Evolutionary conservation across 2,113 vertebrate genomes (phyloP).

Genomic region (Menidia beryllina): DNA sequence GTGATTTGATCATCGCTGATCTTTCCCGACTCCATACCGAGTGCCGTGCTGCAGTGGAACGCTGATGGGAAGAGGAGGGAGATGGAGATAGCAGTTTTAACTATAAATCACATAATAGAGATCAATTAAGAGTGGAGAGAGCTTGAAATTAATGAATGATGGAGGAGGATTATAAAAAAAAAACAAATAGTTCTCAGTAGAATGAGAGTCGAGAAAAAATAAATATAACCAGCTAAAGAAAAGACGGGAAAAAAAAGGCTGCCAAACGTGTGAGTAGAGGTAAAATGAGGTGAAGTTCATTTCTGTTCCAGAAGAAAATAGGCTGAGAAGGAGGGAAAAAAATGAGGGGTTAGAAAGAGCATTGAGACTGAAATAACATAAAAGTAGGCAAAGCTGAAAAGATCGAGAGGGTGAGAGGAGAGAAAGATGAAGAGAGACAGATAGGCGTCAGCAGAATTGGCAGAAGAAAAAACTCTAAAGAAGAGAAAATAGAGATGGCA

Average conservation of each 20-base stretch:
- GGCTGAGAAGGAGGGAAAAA: conserved; percentile 31
- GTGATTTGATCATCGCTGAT: conserved; percentile 95
- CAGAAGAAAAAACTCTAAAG: conserved; percentile 25
- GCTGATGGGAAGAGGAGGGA: conserved; percentile 68
- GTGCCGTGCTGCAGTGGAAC: conserved; percentile 91
- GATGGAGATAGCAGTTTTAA: not conserved
- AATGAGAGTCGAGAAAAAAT: not conserved
- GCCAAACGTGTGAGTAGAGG: conserved; percentile 48
- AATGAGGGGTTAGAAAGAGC: conserved; percentile 27
- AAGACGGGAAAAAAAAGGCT: conserved; percentile 8
- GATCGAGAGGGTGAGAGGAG: conserved; percentile 53
- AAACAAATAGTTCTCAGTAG: not conserved
- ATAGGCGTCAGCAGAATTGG: conserved; percentile 42
- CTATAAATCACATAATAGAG: not conserved
- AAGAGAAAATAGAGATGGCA: conserved; percentile 34
- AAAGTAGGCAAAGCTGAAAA: conserved; percentile 38
- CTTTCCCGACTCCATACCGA: conserved; percentile 95
- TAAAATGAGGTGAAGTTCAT: conserved; percentile 67
- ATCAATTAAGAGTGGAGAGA: not conserved
- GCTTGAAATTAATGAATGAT: not conserved
- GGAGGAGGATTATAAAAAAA: not conserved
- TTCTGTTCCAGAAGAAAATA: conserved; percentile 67
- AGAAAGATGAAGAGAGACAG: conserved; percentile 43
- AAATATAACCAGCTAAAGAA: conserved; percentile 4
- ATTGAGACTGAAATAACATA: conserved; percentile 57